A percentile compares a stretch with the other conserved stretches of the same genome.
phyloP scores from a whole-genome alignment of 2,113 vertebrate genomes.

The Pelodiscus sinensis region DNA sequence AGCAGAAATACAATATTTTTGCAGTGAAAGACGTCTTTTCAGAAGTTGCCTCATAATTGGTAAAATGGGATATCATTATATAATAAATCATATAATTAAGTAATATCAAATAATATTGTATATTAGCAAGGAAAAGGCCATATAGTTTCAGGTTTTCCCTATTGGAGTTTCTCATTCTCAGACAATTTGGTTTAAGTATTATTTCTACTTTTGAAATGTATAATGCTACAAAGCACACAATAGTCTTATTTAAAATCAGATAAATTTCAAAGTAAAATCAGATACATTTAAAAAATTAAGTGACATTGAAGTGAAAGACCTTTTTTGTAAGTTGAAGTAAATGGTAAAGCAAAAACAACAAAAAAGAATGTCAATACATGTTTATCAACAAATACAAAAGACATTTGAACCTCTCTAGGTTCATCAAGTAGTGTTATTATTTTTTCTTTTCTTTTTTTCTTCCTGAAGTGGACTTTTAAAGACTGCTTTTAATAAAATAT shows the following conservation, averaged over 20 bases:
- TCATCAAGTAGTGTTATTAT: neutral
- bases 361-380: neutral
- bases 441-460: neutral
- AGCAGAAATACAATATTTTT: neutral
- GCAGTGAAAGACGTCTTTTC: neutral
- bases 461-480: neutral
- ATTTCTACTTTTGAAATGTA: neutral
- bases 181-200: neutral
- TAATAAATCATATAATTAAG: neutral
- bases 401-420: neutral
- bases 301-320: neutral
- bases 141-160: neutral
- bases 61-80: neutral
- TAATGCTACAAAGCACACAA: neutral
- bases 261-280: neutral
- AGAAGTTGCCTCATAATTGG: neutral
- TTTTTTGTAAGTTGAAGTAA: neutral
- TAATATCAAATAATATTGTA: neutral
- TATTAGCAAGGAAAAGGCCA: neutral
- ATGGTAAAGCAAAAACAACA: rapidly evolving
- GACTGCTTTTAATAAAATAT: neutral
- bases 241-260: neutral
- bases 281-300: neutral
- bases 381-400: neutral
- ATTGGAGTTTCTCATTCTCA: neutral